phyloP scores from a whole-genome alignment of 2,888 invertebrate species.

The Argyresthia goedartella region DNA sequence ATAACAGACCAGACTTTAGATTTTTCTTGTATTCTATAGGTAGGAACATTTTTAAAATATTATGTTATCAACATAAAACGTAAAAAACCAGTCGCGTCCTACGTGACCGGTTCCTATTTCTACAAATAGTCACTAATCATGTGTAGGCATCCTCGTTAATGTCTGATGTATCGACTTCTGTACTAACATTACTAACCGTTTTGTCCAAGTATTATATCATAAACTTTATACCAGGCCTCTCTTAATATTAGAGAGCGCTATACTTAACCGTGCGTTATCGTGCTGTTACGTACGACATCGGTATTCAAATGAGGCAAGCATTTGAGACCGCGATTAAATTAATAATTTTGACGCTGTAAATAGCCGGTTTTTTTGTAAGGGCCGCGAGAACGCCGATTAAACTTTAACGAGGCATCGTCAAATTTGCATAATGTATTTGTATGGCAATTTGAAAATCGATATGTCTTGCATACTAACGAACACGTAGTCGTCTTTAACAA shows the following conservation, averaged over 20 bases:
- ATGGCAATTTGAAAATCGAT: background rate
- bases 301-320: constrained; percentile 35
- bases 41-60: background rate
- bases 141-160: background rate
- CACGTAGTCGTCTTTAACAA: background rate
- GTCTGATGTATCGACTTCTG: background rate
- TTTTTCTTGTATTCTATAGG: too few relatives aligned
- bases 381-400: constrained; percentile 46
- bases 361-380: constrained; percentile 52
- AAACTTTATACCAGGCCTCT: too few relatives aligned
- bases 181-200: background rate
- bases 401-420: constrained; percentile 34
- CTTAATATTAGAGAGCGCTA: too few relatives aligned
- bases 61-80: background rate
- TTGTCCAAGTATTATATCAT: too few relatives aligned
- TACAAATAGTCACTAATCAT: background rate
- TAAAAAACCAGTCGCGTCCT: background rate
- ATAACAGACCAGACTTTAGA: too few relatives aligned
- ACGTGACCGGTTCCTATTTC: background rate
- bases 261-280: too few relatives aligned
- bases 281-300: background rate
- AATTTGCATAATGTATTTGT: constrained; percentile 24
- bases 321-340: constrained; percentile 41
- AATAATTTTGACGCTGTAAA: constrained; percentile 53
- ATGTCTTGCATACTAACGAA: background rate